A percentile compares a stretch with the other conserved stretches of the same genome.
phyloP scores from a whole-genome alignment of 2,113 vertebrate genomes.

The Rana temporaria region DNA sequence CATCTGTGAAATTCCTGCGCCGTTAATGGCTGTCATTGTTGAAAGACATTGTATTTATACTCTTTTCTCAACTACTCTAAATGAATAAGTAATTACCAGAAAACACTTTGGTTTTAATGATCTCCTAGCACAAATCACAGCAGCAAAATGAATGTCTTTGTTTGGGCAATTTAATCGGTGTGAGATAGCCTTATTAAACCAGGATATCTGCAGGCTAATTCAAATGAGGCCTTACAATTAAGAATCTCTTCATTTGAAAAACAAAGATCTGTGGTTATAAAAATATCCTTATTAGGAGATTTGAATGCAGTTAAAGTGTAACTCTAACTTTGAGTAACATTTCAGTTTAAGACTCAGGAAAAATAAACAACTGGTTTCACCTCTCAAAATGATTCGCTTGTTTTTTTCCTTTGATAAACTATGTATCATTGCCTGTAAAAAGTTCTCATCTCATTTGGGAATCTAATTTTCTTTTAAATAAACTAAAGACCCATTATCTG shows the following conservation, averaged over 20 bases:
- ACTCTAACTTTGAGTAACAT: no score
- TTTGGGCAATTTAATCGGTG: slow-evolving; percentile 20
- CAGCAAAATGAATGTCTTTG: slow-evolving; percentile 8
- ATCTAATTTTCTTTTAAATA: no score
- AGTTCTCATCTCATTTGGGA: no score
- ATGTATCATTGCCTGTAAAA: no score
- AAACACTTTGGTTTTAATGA: slow-evolving; percentile 36
- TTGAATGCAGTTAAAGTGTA: no score
- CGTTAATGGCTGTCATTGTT: slow-evolving; percentile 27
- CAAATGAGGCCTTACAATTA: slow-evolving; percentile 24
- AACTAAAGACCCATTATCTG: no score
- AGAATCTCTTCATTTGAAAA: background rate
- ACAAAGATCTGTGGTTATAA: no score
- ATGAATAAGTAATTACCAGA: slow-evolving; percentile 29
- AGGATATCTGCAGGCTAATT: slow-evolving; percentile 22
- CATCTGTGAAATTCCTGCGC: slow-evolving; percentile 29
- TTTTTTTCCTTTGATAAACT: no score
- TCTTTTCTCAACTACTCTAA: background rate
- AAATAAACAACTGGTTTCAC: no score
- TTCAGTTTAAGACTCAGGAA: no score
- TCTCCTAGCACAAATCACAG: slow-evolving; percentile 31
- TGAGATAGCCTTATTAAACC: slow-evolving; percentile 16
- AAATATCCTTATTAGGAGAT: no score
- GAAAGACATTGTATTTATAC: slow-evolving; percentile 28
- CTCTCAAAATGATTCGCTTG: no score